A percentile compares a stretch with the other conserved stretches of the same genome.
phyloP scores from a whole-genome alignment of 2,888 invertebrate species.

The Brachynemurus nebulosus region DNA sequence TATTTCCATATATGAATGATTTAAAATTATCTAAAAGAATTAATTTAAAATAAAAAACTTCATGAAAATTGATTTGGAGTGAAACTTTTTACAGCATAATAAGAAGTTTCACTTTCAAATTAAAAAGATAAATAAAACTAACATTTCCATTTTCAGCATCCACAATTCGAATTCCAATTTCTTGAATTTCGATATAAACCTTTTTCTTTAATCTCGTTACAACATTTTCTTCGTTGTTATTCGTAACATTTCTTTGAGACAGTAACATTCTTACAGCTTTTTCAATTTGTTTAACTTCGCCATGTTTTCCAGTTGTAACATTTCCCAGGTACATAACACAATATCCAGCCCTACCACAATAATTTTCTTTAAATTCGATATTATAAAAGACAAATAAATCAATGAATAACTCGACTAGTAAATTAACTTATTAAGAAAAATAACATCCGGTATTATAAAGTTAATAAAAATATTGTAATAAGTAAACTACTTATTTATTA shows the following conservation, averaged over 20 bases:
- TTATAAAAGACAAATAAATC: too few species aligned
- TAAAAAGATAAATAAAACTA: too few species aligned
- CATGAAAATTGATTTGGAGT: too few species aligned
- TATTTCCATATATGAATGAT: slow-evolving; percentile 49
- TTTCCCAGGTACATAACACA: slow-evolving; percentile 34
- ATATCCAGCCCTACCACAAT: slow-evolving; percentile 28
- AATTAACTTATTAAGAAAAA: too few species aligned
- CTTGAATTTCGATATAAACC: slow-evolving; percentile 36
- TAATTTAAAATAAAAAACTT: not conserved
- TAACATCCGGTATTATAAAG: too few species aligned
- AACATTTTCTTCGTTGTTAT: slow-evolving; percentile 11
- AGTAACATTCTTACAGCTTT: slow-evolving; percentile 31
- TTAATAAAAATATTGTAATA: too few species aligned
- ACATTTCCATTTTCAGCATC: slow-evolving; percentile 28
- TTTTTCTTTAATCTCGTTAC: slow-evolving; percentile 21
- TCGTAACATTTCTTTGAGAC: slow-evolving; percentile 20
- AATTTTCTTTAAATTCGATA: not conserved
- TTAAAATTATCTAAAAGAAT: slow-evolving; percentile 35
- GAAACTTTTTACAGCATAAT: too few species aligned
- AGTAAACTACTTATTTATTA: too few species aligned
- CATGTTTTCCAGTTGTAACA: slow-evolving; percentile 32
- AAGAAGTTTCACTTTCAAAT: too few species aligned
- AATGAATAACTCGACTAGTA: too few species aligned
- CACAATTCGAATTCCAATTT: slow-evolving; percentile 35
- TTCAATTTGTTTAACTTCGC: slow-evolving; percentile 39